Conservation (phyloP, 2,888 invertebrate genomes). For the Drosophila anomelani region DNA sequence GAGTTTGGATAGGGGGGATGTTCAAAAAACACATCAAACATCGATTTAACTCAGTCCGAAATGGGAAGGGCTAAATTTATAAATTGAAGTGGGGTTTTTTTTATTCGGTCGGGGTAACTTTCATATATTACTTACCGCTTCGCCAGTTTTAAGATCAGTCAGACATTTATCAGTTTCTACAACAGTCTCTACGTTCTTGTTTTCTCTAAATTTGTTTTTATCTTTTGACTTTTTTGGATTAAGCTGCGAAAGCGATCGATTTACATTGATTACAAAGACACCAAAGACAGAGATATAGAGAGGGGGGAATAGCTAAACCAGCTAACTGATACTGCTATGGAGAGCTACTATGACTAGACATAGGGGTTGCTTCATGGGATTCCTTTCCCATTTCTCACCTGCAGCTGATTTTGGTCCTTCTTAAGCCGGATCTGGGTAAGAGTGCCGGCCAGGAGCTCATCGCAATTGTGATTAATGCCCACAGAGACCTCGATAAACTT, state of each 20-base stretch:
- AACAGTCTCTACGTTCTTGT: slow-evolving; percentile 75
- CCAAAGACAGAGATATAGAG: slow-evolving; percentile 48
- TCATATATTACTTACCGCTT: slow-evolving; percentile 81
- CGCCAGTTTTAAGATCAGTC: slow-evolving; percentile 82
- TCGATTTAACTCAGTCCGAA: slow-evolving; percentile 29
- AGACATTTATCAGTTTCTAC: slow-evolving; percentile 81
- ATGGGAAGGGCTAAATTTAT: neutral
- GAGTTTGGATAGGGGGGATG: slow-evolving; percentile 8
- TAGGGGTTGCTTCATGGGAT: neutral
- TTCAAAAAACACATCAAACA: slow-evolving; percentile 31
- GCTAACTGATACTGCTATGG: slow-evolving; percentile 33
- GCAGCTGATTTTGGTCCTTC: slow-evolving; percentile 87
- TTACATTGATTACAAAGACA: slow-evolving; percentile 60
- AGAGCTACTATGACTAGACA: slow-evolving; percentile 25
- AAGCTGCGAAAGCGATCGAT: slow-evolving; percentile 72
- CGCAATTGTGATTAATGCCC: slow-evolving; percentile 98
- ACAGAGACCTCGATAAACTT: slow-evolving; percentile 98
- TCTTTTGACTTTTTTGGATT: slow-evolving; percentile 77
- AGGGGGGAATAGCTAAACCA: slow-evolving; percentile 23
- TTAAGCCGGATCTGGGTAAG: slow-evolving; percentile 95
- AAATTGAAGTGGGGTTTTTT: slow-evolving; percentile 1
- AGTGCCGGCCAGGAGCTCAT: slow-evolving; percentile 96
- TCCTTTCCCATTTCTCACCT: slow-evolving; percentile 68
- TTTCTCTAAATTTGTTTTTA: slow-evolving; percentile 78
- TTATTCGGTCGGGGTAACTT: slow-evolving; percentile 13